Conservation (phyloP, 2,113 vertebrate species). For the Coreoperca whiteheadi region DNA sequence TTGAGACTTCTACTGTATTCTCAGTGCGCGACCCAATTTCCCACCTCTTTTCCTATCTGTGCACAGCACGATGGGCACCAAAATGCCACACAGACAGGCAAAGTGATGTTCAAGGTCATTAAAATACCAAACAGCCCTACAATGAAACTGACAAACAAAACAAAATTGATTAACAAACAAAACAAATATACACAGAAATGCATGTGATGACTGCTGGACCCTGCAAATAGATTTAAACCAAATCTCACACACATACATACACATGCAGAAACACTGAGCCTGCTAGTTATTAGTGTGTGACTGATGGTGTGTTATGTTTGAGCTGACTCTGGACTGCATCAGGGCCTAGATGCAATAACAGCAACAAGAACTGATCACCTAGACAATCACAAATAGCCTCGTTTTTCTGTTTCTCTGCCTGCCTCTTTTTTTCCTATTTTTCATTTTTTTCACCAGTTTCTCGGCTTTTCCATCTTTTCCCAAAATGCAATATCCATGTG, state of each 20-base stretch:
- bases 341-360: conserved; percentile 45
- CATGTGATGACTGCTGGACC: conserved; percentile 25
- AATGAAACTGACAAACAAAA: conserved; percentile 9
- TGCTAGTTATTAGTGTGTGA: conserved; percentile 60
- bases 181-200: neutral
- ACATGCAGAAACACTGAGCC: conserved; percentile 12
- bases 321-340: conserved; percentile 59
- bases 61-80: no score
- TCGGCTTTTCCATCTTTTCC: neutral
- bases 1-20: no score
- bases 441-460: conserved; percentile 13
- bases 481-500: conserved; percentile 35
- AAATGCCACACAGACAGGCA: no score
- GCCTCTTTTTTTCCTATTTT: conserved; percentile 23
- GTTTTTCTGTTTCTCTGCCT: conserved; percentile 7
- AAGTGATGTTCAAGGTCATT: no score
- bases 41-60: no score
- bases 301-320: conserved; percentile 58
- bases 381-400: conserved; percentile 27
- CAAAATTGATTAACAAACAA: conserved; percentile 6
- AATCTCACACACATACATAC: neutral
- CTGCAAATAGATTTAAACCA: conserved; percentile 22
- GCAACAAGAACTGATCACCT: conserved; percentile 46
- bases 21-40: no score
- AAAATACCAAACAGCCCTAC: neutral